phyloP scores from a whole-genome alignment of 2,113 vertebrate species.

The Sialia sialis region DNA sequence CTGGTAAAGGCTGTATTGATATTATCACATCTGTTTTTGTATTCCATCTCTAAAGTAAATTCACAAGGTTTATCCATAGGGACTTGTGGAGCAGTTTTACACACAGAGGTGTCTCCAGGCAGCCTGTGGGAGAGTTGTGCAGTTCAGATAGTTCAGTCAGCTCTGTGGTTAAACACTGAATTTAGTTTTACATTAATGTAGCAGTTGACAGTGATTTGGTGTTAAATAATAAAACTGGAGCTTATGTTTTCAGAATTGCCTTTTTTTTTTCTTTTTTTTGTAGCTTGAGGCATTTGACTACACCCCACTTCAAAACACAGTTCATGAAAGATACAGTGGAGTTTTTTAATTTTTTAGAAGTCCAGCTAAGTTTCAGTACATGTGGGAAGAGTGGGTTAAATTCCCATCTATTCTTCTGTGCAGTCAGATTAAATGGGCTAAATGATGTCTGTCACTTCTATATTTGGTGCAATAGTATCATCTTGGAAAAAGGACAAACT shows the following conservation, averaged over 20 bases:
- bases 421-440: not conserved
- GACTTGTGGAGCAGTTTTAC: not conserved
- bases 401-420: not conserved
- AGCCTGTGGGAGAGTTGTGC: not conserved
- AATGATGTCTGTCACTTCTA: not conserved
- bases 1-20: not conserved
- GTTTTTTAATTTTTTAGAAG: rapidly evolving
- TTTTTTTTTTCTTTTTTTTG: too few species aligned
- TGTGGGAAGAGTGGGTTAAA: not conserved
- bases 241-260: not conserved
- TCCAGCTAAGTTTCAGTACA: not conserved
- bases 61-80: not conserved
- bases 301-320: not conserved
- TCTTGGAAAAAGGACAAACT: not conserved
- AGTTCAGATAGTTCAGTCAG: not conserved
- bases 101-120: not conserved
- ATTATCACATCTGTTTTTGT: not conserved
- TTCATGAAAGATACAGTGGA: not conserved
- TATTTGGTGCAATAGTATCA: not conserved
- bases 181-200: not conserved
- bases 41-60: not conserved
- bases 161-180: not conserved
- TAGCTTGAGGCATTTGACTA: not conserved
- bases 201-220: not conserved
- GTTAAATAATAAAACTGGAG: not conserved